A percentile compares a stretch with the other conserved stretches of the same genome.
Evolutionary conservation across 1,140 invertebrate species (phyloP).

Genomic region (Pseudomyrmex sp.): DNA sequence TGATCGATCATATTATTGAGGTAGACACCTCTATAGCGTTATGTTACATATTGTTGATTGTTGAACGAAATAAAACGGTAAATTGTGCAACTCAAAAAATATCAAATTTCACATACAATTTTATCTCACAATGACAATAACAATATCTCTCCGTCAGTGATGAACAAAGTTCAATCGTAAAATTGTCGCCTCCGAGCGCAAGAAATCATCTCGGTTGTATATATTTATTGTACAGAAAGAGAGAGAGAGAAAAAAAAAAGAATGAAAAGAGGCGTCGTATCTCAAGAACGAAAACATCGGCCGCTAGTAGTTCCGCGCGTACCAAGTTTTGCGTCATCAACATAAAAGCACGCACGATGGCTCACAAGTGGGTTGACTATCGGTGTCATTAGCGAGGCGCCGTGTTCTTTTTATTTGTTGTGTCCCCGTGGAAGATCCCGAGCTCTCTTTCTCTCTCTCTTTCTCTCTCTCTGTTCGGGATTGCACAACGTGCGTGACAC

Average conservation of each 20-base stretch:
- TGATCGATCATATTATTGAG: background rate
- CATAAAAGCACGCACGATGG: conserved; percentile 50
- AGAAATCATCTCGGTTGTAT: background rate
- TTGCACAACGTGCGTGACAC: conserved; percentile 62
- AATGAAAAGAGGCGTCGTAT: background rate
- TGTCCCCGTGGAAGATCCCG: conserved; percentile 35
- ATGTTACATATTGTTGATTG: background rate
- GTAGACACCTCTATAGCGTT: background rate
- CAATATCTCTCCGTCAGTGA: background rate
- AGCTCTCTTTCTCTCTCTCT: no score
- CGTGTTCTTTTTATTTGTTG: conserved; percentile 59
- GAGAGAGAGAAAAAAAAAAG: no score
- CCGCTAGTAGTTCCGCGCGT: conserved; percentile 1
- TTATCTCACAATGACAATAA: background rate
- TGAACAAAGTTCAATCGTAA: background rate
- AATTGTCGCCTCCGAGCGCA: background rate
- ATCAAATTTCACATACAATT: background rate
- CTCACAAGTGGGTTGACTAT: conserved; percentile 27
- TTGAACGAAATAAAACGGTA: background rate
- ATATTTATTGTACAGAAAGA: no score
- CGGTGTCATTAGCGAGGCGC: conserved; percentile 58
- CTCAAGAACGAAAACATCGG: conserved; percentile 24
- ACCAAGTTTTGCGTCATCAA: conserved; percentile 43
- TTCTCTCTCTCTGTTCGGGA: conserved; percentile 28
- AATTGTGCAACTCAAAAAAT: conserved; percentile 10